phyloP scores from a whole-genome alignment of 2,888 invertebrate genomes.

The Abrostola triplasia region DNA sequence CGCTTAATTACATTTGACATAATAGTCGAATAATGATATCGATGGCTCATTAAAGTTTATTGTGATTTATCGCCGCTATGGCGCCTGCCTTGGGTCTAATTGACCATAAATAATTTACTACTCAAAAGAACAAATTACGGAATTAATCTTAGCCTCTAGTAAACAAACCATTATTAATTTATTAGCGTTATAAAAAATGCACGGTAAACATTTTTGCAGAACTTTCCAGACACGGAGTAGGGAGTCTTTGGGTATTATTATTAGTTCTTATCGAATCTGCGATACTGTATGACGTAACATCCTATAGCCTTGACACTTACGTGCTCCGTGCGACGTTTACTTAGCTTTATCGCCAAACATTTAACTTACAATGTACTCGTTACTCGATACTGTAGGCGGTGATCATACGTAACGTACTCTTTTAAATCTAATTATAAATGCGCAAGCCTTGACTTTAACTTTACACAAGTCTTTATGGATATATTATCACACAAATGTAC shows the following conservation, averaged over 20 bases:
- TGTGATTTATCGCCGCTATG: constrained; percentile 60
- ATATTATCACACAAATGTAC: constrained; percentile 48
- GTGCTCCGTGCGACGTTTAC: constrained; percentile 19
- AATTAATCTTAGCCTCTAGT: constrained; percentile 38
- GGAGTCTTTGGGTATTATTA: constrained; percentile 8
- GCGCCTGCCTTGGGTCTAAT: constrained; percentile 42
- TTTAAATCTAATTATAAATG: constrained; percentile 47
- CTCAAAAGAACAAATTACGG: constrained; percentile 45
- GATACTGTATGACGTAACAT: constrained; percentile 31
- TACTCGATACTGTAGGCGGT: constrained; percentile 38
- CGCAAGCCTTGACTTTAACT: constrained; percentile 50
- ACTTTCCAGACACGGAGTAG: neutral
- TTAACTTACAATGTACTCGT: constrained; percentile 19
- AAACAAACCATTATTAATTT: constrained; percentile 34
- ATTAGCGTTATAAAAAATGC: neutral
- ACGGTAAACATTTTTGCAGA: neutral
- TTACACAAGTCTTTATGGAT: constrained; percentile 44
- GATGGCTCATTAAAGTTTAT: constrained; percentile 63
- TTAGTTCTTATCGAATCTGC: constrained; percentile 17
- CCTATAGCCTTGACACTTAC: constrained; percentile 48
- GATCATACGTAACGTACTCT: constrained; percentile 9
- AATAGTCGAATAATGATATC: constrained; percentile 64
- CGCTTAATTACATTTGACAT: constrained; percentile 68
- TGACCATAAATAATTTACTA: constrained; percentile 47
- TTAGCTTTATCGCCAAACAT: constrained; percentile 22